A percentile compares a stretch with the other conserved stretches of the same genome.
phyloP scores from a whole-genome alignment of 2,113 vertebrate species.

The Ceyx cyanopectus region DNA sequence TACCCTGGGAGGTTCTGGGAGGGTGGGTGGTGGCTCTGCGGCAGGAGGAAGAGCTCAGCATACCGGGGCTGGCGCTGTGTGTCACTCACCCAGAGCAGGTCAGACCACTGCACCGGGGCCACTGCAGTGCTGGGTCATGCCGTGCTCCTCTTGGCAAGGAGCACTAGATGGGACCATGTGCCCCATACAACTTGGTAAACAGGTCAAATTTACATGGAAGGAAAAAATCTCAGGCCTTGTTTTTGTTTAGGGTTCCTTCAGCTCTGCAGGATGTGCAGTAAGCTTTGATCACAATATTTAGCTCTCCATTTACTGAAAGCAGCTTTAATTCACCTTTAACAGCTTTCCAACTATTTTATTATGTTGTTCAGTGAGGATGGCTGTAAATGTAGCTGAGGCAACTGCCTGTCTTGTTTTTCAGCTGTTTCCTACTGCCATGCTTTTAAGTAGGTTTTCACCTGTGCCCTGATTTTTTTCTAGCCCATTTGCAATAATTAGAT shows the following conservation, averaged over 20 bases:
- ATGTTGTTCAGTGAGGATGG: neutral
- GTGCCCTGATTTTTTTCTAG: conserved; percentile 63
- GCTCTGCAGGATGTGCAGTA: too few relatives aligned
- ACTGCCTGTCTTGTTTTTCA: neutral
- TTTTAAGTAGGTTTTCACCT: conserved; percentile 63
- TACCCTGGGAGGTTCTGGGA: neutral
- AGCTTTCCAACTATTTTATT: neutral
- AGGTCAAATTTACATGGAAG: too few relatives aligned
- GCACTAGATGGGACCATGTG: too few relatives aligned
- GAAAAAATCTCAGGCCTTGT: too few relatives aligned
- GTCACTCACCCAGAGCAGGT: too few relatives aligned
- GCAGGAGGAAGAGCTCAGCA: too few relatives aligned
- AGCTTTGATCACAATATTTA: neutral
- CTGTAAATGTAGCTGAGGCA: neutral
- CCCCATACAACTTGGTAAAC: too few relatives aligned
- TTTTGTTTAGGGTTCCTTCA: too few relatives aligned
- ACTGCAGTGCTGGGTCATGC: too few relatives aligned
- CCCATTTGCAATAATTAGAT: conserved; percentile 53
- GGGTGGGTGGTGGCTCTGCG: neutral
- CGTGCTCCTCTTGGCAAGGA: too few relatives aligned
- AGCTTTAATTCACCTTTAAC: neutral
- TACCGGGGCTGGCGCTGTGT: too few relatives aligned
- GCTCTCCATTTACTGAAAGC: neutral
- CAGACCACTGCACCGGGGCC: too few relatives aligned
- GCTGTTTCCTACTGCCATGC: neutral